These are phyloP conservation scores for Sardina pilchardus DNA, from an alignment of 2,113 vertebrate species.

Conservation along the genomic window DNA sequence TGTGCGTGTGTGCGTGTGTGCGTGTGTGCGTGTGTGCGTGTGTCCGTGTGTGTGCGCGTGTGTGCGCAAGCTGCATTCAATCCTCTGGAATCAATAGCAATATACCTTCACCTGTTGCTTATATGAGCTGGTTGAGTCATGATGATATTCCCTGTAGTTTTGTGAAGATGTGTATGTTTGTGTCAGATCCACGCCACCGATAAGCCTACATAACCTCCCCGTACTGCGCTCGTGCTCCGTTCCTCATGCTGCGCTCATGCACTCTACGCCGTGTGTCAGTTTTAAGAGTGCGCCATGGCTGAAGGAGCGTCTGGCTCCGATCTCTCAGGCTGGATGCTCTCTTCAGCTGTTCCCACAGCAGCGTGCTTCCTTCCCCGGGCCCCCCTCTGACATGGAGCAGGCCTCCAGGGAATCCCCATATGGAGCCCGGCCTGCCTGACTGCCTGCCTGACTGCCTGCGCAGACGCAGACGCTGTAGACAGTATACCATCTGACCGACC, in stretches of 20 bases:
- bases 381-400: neutral
- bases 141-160: too few species aligned
- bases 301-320: neutral
- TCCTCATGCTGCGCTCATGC: neutral
- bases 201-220: neutral
- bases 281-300: neutral
- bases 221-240: neutral
- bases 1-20: too few species aligned
- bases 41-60: too few species aligned
- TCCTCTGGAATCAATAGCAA: neutral
- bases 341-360: neutral
- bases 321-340: neutral
- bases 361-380: neutral
- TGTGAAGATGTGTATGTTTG: too few species aligned
- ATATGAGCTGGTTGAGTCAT: neutral
- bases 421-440: neutral
- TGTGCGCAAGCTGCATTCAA: too few species aligned
- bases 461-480: too few species aligned
- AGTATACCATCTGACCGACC: too few species aligned
- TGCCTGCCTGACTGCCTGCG: too few species aligned
- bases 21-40: too few species aligned
- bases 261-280: neutral
- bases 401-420: conserved; percentile 12
- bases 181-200: too few species aligned
- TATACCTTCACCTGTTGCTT: neutral